A percentile compares a stretch with the other conserved stretches of the same genome.
Evolutionary conservation across 2,888 invertebrate genomes (phyloP).

Genomic region (Eupsilia transversa): DNA sequence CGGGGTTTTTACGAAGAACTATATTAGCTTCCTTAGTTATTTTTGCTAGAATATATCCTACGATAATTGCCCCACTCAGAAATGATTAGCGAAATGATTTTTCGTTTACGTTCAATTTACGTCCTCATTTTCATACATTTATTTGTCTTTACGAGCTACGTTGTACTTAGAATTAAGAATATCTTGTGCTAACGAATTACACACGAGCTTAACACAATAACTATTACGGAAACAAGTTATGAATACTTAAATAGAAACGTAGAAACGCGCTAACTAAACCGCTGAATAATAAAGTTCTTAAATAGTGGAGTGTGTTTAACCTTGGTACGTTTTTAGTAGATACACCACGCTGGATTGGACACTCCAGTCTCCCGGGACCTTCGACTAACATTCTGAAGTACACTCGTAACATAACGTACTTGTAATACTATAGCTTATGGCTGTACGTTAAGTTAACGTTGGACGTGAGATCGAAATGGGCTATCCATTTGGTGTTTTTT

Average conservation of each 20-base stretch:
- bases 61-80: constrained; percentile 16
- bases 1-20: background rate
- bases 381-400: constrained; percentile 24
- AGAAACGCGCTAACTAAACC: constrained; percentile 38
- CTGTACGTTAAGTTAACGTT: constrained; percentile 42
- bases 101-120: constrained; percentile 13
- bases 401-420: constrained; percentile 34
- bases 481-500: constrained; percentile 24
- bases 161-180: constrained; percentile 8
- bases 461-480: constrained; percentile 30
- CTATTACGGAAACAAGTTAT: constrained; percentile 30
- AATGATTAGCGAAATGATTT: constrained; percentile 17
- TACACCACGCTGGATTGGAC: constrained; percentile 40
- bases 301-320: constrained; percentile 53
- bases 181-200: constrained; percentile 31
- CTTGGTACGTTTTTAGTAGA: constrained; percentile 56
- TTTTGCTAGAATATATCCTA: constrained; percentile 1
- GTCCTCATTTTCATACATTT: background rate
- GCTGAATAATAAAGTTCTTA: constrained; percentile 55
- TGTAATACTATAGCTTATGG: constrained; percentile 41
- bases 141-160: constrained; percentile 12
- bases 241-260: constrained; percentile 38
- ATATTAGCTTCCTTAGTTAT: constrained; percentile 15
- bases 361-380: constrained; percentile 40
- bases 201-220: constrained; percentile 43